These are phyloP conservation scores for Tupiocoris notatus DNA, from an alignment of 2,888 invertebrate species.

Conservation along the genomic window DNA sequence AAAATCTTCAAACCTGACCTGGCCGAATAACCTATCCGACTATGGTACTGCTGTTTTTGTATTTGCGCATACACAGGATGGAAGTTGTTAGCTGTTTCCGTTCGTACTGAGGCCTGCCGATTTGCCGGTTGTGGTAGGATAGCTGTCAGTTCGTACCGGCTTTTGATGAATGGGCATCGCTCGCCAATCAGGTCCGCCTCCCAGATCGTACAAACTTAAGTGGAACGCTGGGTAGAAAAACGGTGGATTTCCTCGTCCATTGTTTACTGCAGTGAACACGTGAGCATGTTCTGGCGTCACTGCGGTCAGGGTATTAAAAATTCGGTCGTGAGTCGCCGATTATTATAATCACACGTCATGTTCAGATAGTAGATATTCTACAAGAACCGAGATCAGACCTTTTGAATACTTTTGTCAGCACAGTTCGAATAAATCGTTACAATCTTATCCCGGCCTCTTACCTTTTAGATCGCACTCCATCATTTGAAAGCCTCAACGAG, in stretches of 20 bases:
- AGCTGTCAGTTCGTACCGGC: neutral
- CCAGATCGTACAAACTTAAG: neutral
- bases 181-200: neutral
- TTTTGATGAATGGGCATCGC: neutral
- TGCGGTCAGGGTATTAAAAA: too few species aligned
- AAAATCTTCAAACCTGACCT: neutral
- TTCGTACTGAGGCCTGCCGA: neutral
- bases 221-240: neutral
- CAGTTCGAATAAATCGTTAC: too few species aligned
- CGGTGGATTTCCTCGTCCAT: neutral
- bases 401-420: too few species aligned
- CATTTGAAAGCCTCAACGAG: too few species aligned
- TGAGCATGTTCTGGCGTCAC: too few species aligned
- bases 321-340: too few species aligned
- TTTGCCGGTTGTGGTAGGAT: neutral
- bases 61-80: constrained; percentile 12
- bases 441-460: too few species aligned
- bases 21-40: too few species aligned
- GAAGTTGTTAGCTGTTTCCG: constrained; percentile 32
- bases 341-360: too few species aligned
- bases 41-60: neutral
- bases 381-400: too few species aligned
- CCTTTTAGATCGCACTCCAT: too few species aligned
- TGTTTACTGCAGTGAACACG: neutral
- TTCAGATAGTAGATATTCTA: too few species aligned